These are phyloP conservation scores for Percopsis omiscomaycus DNA, from an alignment of 2,797 vertebrate genomes.

Conservation along the genomic window DNA sequence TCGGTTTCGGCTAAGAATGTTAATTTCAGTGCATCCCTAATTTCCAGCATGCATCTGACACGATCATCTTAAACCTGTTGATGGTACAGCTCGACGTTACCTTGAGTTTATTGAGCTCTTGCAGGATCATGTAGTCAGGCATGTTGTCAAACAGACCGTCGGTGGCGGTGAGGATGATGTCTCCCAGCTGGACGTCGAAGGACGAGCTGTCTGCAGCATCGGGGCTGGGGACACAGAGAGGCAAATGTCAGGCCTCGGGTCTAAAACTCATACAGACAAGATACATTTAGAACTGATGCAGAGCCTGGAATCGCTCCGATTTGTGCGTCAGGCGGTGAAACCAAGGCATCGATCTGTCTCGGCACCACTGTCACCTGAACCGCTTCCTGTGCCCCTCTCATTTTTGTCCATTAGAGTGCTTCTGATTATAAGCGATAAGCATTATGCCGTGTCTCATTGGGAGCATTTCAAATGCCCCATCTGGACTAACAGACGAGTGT, in stretches of 20 bases:
- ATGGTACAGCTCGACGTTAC: constrained; percentile 56
- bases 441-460: background rate
- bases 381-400: too few species aligned
- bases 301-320: background rate
- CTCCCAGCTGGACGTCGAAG: constrained; percentile 95
- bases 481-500: background rate
- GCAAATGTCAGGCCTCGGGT: constrained; percentile 3
- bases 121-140: constrained; percentile 99
- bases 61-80: background rate
- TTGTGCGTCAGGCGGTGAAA: background rate
- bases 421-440: too few species aligned
- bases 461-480: background rate
- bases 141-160: constrained; percentile 99
- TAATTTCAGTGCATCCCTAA: too few species aligned
- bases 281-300: background rate
- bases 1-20: too few species aligned
- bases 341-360: background rate
- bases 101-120: constrained; percentile 96
- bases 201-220: constrained; percentile 94
- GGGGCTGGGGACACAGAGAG: constrained; percentile 75
- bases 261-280: background rate
- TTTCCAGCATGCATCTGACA: background rate
- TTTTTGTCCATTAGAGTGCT: too few species aligned
- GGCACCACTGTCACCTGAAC: background rate
- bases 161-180: constrained; percentile 97